These are phyloP conservation scores for Cotesia congregata DNA, from an alignment of 2,888 invertebrate genomes.

Conservation along the genomic window DNA sequence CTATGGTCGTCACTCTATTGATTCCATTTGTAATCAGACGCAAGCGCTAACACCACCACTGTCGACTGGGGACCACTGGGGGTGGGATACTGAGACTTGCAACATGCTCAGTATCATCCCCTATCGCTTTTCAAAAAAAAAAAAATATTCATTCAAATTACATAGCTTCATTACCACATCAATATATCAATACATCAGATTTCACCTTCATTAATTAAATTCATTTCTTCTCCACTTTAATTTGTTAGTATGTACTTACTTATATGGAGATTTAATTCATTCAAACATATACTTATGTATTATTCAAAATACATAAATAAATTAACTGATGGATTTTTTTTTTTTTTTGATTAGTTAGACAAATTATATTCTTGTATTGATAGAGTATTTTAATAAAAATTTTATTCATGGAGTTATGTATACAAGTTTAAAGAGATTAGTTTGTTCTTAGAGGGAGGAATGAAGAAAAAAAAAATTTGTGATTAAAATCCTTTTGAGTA, in stretches of 20 bases:
- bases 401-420: no score
- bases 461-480: background rate
- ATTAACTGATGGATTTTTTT: no score
- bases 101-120: conserved; percentile 4
- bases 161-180: background rate
- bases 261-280: no score
- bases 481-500: conserved; percentile 56
- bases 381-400: no score
- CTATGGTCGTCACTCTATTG: conserved; percentile 60
- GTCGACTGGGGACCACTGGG: background rate
- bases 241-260: no score
- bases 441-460: background rate
- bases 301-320: no score
- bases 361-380: no score
- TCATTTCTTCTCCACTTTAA: no score
- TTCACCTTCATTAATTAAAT: background rate
- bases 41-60: conserved; percentile 44
- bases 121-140: background rate
- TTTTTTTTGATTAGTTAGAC: no score
- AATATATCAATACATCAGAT: no score
- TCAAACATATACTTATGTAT: no score
- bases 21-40: conserved; percentile 54
- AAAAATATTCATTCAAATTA: background rate
- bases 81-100: background rate
- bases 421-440: no score